phyloP scores from a whole-genome alignment of 1,140 invertebrate species.

The Zelostemma sp. region DNA sequence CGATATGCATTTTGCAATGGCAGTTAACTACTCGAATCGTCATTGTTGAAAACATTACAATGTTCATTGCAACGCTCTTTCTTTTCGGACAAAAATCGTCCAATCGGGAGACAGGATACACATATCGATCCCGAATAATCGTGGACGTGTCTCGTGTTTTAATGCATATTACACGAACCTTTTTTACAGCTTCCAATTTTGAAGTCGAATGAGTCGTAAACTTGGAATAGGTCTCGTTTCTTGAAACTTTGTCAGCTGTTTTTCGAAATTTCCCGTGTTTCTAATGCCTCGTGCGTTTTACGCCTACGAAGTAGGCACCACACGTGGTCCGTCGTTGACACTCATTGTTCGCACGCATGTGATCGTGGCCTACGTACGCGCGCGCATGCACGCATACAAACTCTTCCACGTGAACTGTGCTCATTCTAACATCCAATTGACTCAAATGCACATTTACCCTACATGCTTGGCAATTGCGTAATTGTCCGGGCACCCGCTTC shows the following conservation, averaged over 20 bases:
- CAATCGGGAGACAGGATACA: constrained; percentile 16
- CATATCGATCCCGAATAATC: constrained; percentile 37
- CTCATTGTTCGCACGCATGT: constrained; percentile 22
- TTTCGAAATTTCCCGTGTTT: background rate
- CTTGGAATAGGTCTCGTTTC: no score
- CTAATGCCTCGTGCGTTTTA: background rate
- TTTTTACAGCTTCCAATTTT: constrained; percentile 12
- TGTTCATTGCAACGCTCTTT: no score
- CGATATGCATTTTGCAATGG: no score
- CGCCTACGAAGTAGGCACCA: constrained; percentile 29
- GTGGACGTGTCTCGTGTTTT: constrained; percentile 32
- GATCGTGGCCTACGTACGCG: constrained; percentile 26
- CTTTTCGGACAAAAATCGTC: no score
- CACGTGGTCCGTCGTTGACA: constrained; percentile 49
- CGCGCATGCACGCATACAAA: constrained; percentile 19
- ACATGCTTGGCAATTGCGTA: constrained; percentile 66
- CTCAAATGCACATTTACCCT: constrained; percentile 69
- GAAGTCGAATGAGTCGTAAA: constrained; percentile 7
- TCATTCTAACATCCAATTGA: constrained; percentile 60
- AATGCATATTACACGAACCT: constrained; percentile 42
- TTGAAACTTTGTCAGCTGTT: no score
- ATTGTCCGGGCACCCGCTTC: constrained; percentile 46
- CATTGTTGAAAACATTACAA: no score
- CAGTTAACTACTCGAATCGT: no score
- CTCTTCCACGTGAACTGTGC: constrained; percentile 36